Base-by-base conservation (phyloP, 2,113 vertebrate species). In the Acrocephalus kingi region DNA sequence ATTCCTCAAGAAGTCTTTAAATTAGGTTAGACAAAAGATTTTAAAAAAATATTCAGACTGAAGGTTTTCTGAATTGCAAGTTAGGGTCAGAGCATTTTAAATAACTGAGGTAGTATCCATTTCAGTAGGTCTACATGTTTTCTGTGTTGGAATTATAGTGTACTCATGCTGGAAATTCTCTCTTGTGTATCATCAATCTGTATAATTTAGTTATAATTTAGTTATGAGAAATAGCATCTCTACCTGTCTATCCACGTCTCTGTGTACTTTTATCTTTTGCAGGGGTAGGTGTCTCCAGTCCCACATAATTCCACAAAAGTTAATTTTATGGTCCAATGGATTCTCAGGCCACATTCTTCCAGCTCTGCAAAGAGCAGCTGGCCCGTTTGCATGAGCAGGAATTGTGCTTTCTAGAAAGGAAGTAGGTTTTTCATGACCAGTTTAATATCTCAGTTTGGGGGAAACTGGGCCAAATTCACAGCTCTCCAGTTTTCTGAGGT, bases 401-500 rank as follows among this genome's bases (percentile, higher is more conserved):
- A 55, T 12, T 69, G n/a, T 39, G 11, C 19, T 69, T 84, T 23
- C 55, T 80, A 55, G 59, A 85, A 83, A 45, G 9, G 2, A 74
- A 30, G 3, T 13, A 5, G 8, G 4, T 0, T 30, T 87, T 63
- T 30, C 24, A 9, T 25, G 3, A 69, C 12, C n/a, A 58, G 3
- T 46, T 80, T n/a, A 37, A 46, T 41, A 6, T 9, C 33, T 72
- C 54, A 10, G 0, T 68, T 52, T 68, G 56, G 58, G 51, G 37
- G 1, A 67, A 39, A 15, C 2, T 77, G 10, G 6, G 24, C 15
- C n/a, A 90, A 58, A 74, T 43, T 64, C 54, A 85, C 58, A 55
- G 8, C 5, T 90, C 18, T 61, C 43, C 51, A 39, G 5, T 20
- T 49, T 69, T 76, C 22, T 55, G 64, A 51, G 11, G 21, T 74